Evolutionary conservation across 2,113 vertebrate genomes (phyloP).

Genomic region (Rallus limicola): DNA sequence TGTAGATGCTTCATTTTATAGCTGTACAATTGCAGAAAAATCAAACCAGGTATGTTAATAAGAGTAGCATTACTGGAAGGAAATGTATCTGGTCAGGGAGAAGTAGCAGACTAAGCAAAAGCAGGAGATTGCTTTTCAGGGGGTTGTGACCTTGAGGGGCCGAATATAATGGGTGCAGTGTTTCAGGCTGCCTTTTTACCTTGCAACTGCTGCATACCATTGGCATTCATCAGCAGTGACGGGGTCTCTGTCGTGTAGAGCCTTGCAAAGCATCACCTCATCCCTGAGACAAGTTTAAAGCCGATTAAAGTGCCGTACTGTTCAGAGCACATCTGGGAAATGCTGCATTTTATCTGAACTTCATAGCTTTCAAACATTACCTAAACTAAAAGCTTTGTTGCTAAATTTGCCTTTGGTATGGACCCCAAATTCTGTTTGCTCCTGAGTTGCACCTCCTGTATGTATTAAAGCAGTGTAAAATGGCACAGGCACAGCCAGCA

Average conservation of each 20-base stretch:
- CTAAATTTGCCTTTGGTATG: background rate
- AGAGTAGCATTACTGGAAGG: background rate
- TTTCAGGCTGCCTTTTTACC: conserved; percentile 31
- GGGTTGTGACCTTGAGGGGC: background rate
- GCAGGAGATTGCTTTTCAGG: conserved; percentile 26
- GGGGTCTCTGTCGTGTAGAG: background rate
- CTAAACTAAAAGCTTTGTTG: background rate
- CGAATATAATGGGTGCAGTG: conserved; percentile 17
- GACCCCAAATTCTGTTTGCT: background rate
- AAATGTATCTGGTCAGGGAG: background rate
- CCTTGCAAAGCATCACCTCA: background rate
- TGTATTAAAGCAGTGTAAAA: background rate
- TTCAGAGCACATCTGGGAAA: background rate
- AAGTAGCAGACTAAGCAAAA: background rate
- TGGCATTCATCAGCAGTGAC: background rate
- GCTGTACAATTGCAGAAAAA: background rate
- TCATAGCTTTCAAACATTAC: background rate
- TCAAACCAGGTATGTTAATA: background rate
- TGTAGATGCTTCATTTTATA: background rate
- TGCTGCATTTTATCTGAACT: background rate
- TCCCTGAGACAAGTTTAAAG: background rate
- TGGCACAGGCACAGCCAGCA: background rate
- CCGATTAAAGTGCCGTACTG: background rate
- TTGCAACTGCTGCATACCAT: conserved; percentile 14
- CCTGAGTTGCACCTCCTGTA: background rate